Conservation (phyloP, 2,797 vertebrate genomes). For the Capromys pilorides region DNA sequence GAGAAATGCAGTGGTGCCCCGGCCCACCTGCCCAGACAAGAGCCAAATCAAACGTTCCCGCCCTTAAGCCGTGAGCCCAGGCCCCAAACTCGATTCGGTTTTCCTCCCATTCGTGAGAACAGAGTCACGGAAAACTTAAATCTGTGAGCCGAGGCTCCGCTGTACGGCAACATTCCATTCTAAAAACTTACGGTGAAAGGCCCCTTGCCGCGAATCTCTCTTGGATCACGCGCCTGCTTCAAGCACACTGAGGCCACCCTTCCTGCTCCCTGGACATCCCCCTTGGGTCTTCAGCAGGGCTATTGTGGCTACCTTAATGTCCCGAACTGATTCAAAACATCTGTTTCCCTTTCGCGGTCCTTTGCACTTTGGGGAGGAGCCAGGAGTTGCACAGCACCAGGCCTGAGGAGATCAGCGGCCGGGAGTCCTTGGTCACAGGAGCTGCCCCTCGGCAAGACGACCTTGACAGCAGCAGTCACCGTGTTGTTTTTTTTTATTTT, state of each 20-base stretch:
- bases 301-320: too few relatives aligned
- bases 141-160: not conserved
- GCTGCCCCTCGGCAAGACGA: not conserved
- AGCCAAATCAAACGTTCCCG: not conserved
- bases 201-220: not conserved
- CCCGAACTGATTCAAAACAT: too few relatives aligned
- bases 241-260: too few relatives aligned
- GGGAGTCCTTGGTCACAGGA: not conserved
- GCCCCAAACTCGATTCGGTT: not conserved
- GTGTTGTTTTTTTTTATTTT: not conserved
- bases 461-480: not conserved
- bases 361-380: not conserved
- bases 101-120: not conserved
- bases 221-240: not conserved
- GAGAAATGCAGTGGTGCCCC: not conserved
- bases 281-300: too few relatives aligned
- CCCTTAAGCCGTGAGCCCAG: not conserved
- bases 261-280: too few relatives aligned
- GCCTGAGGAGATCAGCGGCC: too few relatives aligned
- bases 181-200: not conserved
- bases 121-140: not conserved
- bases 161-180: not conserved
- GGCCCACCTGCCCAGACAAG: too few relatives aligned
- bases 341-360: too few relatives aligned
- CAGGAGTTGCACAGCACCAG: not conserved